A percentile compares a stretch with the other conserved stretches of the same genome.
phyloP scores from a whole-genome alignment of 2,797 vertebrate species.

The Enteromius unitaeniatus region DNA sequence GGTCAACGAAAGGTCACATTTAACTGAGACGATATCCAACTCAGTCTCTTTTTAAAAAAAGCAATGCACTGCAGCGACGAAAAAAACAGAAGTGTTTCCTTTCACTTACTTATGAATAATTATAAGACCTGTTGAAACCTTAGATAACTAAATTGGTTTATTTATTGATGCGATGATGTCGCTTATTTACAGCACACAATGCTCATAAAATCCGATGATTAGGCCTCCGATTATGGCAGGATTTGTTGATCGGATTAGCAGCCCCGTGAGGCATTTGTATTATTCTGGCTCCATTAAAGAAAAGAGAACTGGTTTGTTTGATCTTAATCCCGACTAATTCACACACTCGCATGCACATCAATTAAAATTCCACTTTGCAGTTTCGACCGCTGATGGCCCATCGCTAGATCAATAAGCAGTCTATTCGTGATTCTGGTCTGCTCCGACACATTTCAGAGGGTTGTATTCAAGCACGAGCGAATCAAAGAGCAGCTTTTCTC shows the following conservation, averaged over 20 bases:
- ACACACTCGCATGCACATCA: constrained; percentile 18
- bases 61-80: background rate
- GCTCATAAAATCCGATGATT: constrained; percentile 16
- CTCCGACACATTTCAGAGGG: constrained; percentile 23
- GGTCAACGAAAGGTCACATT: constrained; percentile 36
- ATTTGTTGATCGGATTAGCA: constrained; percentile 51
- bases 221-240: constrained; percentile 20
- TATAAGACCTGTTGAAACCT: background rate
- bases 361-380: constrained; percentile 34
- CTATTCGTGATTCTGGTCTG: background rate
- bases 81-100: background rate
- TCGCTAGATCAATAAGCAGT: constrained; percentile 29
- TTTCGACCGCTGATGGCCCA: constrained; percentile 42
- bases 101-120: background rate
- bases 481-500: constrained; percentile 39
- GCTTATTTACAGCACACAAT: constrained; percentile 9
- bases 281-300: constrained; percentile 39
- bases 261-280: background rate
- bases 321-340: constrained; percentile 44
- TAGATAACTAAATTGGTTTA: background rate
- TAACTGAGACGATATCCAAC: background rate
- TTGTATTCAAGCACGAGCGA: background rate
- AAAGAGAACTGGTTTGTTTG: constrained; percentile 45
- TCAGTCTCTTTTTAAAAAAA: background rate
- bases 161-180: background rate